phyloP scores from a whole-genome alignment of 2,888 invertebrate species.

The Neoitamus cyanurus region DNA sequence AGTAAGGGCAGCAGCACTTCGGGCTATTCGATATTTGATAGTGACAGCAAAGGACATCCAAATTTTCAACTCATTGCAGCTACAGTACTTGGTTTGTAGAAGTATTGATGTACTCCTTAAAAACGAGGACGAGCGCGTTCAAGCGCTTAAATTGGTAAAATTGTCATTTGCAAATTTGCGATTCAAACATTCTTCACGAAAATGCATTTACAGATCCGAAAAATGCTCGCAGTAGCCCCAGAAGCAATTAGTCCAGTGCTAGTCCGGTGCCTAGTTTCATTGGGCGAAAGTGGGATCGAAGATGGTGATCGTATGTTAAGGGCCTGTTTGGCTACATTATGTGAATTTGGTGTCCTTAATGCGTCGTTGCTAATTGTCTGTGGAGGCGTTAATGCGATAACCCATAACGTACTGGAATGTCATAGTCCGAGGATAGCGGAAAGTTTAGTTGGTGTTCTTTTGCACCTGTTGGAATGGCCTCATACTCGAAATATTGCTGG shows the following conservation, averaged over 20 bases:
- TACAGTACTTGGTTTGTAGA: conserved; percentile 84
- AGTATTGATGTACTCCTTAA: conserved; percentile 90
- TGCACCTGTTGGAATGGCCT: conserved; percentile 88
- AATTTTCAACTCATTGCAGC: conserved; percentile 81
- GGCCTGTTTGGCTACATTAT: conserved; percentile 86
- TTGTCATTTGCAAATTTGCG: not conserved
- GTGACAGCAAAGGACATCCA: conserved; percentile 82
- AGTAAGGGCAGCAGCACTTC: conserved; percentile 87
- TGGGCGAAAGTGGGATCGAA: conserved; percentile 82
- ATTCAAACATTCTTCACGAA: not conserved
- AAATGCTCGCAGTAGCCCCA: conserved; percentile 74
- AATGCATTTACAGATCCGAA: conserved; percentile 62
- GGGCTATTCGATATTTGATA: conserved; percentile 87
- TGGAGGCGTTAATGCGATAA: conserved; percentile 85
- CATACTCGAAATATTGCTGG: conserved; percentile 79
- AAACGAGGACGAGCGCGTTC: conserved; percentile 92
- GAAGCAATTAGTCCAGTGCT: conserved; percentile 79
- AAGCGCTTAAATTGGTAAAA: conserved; percentile 84
- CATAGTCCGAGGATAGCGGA: conserved; percentile 91
- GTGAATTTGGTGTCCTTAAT: conserved; percentile 89
- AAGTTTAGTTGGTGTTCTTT: conserved; percentile 86
- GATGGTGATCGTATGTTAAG: conserved; percentile 83
- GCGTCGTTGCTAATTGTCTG: conserved; percentile 81
- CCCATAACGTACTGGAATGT: conserved; percentile 85
- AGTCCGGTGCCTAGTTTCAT: conserved; percentile 82